These are phyloP conservation scores for Festucalex cinctus DNA, from an alignment of 2,113 vertebrate genomes.

Conservation along the genomic window DNA sequence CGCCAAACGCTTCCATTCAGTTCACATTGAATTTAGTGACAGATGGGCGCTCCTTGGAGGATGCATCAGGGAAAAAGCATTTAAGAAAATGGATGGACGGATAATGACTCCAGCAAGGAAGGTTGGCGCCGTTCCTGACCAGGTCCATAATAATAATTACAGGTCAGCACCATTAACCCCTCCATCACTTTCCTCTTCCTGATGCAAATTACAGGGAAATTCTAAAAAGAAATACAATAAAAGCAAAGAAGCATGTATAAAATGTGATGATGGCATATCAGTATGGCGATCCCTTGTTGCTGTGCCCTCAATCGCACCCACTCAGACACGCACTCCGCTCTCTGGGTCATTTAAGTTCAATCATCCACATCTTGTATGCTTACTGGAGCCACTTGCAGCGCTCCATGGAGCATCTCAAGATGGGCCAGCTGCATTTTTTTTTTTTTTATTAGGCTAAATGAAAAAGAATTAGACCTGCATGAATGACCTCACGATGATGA, in stretches of 20 bases:
- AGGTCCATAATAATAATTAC: background rate
- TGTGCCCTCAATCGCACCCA: background rate
- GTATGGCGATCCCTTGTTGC: background rate
- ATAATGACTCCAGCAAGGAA: background rate
- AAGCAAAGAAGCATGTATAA: background rate
- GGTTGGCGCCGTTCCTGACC: background rate
- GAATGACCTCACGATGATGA: slow-evolving; percentile 6
- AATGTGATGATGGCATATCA: background rate
- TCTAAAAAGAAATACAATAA: background rate
- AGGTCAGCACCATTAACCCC: background rate
- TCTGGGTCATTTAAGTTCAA: slow-evolving; percentile 16
- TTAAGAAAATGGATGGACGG: background rate
- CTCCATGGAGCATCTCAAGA: background rate
- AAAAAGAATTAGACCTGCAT: slow-evolving; percentile 2
- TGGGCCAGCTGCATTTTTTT: slow-evolving; percentile 10
- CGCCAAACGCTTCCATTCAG: background rate
- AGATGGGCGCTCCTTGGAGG: background rate
- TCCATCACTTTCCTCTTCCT: background rate
- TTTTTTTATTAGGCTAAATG: slow-evolving; percentile 9
- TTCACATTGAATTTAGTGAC: background rate
- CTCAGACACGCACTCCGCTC: background rate
- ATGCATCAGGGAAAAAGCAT: background rate
- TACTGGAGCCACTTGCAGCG: slow-evolving; percentile 2
- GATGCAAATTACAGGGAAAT: background rate
- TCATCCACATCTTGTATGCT: slow-evolving; percentile 19